Base-by-base conservation (phyloP, 1,140 invertebrate species). In the Aporrectodea caliginosa region DNA sequence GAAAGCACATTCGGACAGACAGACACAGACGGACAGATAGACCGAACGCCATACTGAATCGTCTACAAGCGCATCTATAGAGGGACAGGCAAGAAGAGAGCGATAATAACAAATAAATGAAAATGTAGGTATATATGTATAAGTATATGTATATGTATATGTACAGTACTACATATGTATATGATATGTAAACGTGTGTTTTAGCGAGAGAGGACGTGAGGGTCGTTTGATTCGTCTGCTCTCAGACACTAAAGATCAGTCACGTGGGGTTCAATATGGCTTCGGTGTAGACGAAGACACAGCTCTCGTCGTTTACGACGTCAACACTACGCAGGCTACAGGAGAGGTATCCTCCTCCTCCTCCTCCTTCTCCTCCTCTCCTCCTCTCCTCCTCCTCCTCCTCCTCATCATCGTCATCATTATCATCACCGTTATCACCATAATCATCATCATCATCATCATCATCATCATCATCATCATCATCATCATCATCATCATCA, bases 151-250 rank as follows among this genome's bases (percentile, higher is more conserved):
- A n/a, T n/a, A n/a, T n/a, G n/a, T n/a, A n/a, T n/a, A n/a, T n/a
- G n/a, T n/a, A n/a, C n/a, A n/a, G n/a, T n/a, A n/a, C n/a, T n/a
- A n/a, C n/a, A n/a, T n/a, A n/a, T n/a, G n/a, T n/a, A n/a, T n/a
- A n/a, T n/a, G 27, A 14, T 29, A 12, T 29, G 0, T n/a, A 0
- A 71, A 2, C 35, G 70, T n/a, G 6, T 6, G 12, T 82, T 81
- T 69, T 80, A 85, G 84, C 35, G 78, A 87, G 31, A 79, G 85
- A 31, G 85, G 85, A 6, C 75, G 85, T n/a, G 85, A 87, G 78
- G 84, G 84, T 31, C 81, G 85, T 22, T 35, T 85, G 35, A 82
- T 84, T 1, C 80, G 83, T 6, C 34, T 85, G 43, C 43, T 85
- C 12, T 77, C 80, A 0, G 84, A 85, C 35, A 84, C 84, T n/a